phyloP scores from a whole-genome alignment of 1,140 invertebrate species.

The Armadillidium nasatum region DNA sequence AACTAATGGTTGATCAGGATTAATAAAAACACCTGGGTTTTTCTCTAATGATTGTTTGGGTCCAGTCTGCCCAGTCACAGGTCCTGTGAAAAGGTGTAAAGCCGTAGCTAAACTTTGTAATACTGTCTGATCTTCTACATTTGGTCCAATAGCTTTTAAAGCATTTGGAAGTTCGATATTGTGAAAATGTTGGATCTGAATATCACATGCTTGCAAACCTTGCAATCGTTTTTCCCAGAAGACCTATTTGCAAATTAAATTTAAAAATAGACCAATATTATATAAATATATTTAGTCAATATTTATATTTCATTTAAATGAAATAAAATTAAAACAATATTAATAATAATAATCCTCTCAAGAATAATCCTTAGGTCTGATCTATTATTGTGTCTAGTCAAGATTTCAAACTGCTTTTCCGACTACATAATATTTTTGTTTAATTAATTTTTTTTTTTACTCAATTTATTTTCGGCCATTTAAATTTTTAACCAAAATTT shows the following conservation, averaged over 20 bases:
- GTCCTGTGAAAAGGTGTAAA: slow-evolving; percentile 48
- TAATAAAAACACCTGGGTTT: slow-evolving; percentile 90
- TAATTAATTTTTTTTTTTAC: too few relatives aligned
- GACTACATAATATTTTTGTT: too few relatives aligned
- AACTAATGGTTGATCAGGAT: slow-evolving; percentile 93
- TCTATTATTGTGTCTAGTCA: too few relatives aligned
- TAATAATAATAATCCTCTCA: too few relatives aligned
- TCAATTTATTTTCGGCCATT: too few relatives aligned
- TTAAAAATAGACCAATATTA: too few relatives aligned
- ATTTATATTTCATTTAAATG: too few relatives aligned
- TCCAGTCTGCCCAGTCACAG: slow-evolving; percentile 83
- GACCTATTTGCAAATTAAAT: slow-evolving; percentile 54
- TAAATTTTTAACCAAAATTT: too few relatives aligned
- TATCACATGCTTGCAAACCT: slow-evolving; percentile 79
- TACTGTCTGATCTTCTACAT: slow-evolving; percentile 61
- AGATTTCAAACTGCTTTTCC: too few relatives aligned
- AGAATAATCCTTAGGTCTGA: too few relatives aligned
- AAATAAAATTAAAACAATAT: too few relatives aligned
- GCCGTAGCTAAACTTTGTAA: slow-evolving; percentile 50
- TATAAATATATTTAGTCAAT: too few relatives aligned
- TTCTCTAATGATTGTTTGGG: slow-evolving; percentile 75
- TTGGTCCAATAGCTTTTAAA: slow-evolving; percentile 83
- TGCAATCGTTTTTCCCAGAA: slow-evolving; percentile 98
- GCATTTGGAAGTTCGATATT: slow-evolving; percentile 78
- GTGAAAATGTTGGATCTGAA: slow-evolving; percentile 72